Conservation (phyloP, 2,797 vertebrate species). For the Gila robusta region DNA sequence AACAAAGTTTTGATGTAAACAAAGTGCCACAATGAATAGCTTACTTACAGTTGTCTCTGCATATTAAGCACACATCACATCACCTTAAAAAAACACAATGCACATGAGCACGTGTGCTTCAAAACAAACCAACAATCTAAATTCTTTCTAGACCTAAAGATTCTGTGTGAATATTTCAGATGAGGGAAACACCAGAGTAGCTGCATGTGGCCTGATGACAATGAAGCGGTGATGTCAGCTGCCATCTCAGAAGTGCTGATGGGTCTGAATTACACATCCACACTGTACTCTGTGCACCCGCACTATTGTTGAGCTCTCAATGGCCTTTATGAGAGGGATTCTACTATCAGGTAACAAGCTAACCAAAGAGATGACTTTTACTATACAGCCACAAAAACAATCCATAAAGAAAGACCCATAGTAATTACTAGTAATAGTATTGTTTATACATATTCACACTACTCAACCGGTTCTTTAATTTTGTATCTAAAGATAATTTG, state of each 20-base stretch:
- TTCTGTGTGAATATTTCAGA: not conserved
- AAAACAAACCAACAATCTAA: not conserved
- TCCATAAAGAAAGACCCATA: not conserved
- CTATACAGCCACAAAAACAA: not conserved
- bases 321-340: slow-evolving; percentile 55
- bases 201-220: slow-evolving; percentile 62
- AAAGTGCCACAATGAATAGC: not conserved
- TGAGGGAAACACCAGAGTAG: slow-evolving; percentile 17
- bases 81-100: not conserved
- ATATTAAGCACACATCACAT: not conserved
- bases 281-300: slow-evolving; percentile 32
- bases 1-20: not conserved
- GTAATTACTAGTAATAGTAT: not conserved
- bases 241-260: slow-evolving; percentile 78
- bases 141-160: not conserved
- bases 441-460: not conserved
- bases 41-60: not conserved
- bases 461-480: not conserved
- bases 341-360: slow-evolving; percentile 42
- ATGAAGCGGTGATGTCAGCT: slow-evolving; percentile 74
- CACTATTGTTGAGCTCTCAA: slow-evolving; percentile 50
- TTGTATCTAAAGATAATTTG: not conserved
- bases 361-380: not conserved
- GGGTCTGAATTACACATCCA: slow-evolving; percentile 65
- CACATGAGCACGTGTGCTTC: not conserved